Percentiles rank a stretch among this genome's conserved stretches.
phyloP scores from a whole-genome alignment of 2,888 invertebrate genomes.

The Cephus pygmeus region DNA sequence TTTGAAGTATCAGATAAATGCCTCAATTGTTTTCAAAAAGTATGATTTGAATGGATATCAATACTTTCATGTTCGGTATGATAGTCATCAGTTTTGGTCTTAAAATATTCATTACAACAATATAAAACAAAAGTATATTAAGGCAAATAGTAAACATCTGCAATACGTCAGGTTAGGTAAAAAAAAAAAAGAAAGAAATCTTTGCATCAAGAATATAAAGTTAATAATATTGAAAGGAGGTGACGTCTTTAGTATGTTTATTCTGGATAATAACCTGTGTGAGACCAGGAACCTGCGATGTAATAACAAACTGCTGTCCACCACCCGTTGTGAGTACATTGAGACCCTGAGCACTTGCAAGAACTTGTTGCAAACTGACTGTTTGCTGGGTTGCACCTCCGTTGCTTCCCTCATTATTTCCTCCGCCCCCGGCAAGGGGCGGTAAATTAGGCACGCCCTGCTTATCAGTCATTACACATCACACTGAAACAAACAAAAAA shows the following conservation, averaged over 20 bases:
- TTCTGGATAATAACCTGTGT: constrained; percentile 65
- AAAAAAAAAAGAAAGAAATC: neutral
- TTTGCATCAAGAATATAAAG: neutral
- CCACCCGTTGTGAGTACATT: constrained; percentile 62
- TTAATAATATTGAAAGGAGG: neutral
- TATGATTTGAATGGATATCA: constrained; percentile 43
- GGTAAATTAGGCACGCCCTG: constrained; percentile 62
- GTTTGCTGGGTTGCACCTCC: constrained; percentile 57
- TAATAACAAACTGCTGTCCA: constrained; percentile 65
- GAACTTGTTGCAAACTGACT: constrained; percentile 62
- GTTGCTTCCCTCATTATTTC: constrained; percentile 51
- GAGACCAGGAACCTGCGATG: constrained; percentile 67
- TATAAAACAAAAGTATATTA: neutral
- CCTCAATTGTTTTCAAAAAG: constrained; percentile 46
- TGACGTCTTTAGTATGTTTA: neutral
- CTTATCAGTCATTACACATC: constrained; percentile 65
- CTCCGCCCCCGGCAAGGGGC: constrained; percentile 64
- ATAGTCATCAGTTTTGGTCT: constrained; percentile 34
- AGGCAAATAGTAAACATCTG: neutral
- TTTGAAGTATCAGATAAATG: constrained; percentile 62
- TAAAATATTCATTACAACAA: neutral
- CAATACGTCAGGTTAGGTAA: neutral
- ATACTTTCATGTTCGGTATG: constrained; percentile 46
- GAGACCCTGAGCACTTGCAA: constrained; percentile 60
- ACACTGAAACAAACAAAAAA: constrained; percentile 48